Conservation (phyloP, 2,113 vertebrate species). For the Hepsetus odoe region DNA sequence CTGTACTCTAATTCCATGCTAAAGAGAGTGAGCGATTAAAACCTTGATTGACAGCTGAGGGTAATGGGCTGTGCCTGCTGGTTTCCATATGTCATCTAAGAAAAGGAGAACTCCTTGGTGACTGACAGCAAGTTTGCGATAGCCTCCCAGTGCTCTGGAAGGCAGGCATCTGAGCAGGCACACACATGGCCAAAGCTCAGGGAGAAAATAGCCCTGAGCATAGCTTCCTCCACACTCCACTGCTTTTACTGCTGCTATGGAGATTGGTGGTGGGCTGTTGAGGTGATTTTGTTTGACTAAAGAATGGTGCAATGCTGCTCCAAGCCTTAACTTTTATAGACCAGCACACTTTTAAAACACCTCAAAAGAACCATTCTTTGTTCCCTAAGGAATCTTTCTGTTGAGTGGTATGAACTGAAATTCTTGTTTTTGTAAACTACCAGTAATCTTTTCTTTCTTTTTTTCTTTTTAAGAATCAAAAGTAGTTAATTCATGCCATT, state of each 20-base stretch:
- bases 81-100: constrained; percentile 38
- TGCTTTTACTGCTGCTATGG: background rate
- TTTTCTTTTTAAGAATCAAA: no score
- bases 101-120: constrained; percentile 31
- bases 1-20: constrained; percentile 16
- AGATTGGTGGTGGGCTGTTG: background rate
- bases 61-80: constrained; percentile 44
- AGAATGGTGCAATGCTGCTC: background rate
- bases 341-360: no score
- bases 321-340: background rate
- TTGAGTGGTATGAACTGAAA: no score
- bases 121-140: constrained; percentile 45
- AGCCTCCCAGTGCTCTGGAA: constrained; percentile 6
- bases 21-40: constrained; percentile 43
- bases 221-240: background rate
- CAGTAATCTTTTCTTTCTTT: no score
- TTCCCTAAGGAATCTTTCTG: no score
- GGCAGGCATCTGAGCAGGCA: constrained; percentile 9
- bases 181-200: background rate
- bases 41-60: constrained; percentile 55
- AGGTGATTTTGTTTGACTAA: constrained; percentile 10
- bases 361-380: no score
- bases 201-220: background rate
- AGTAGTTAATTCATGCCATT: no score
- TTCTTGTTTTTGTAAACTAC: no score